Evolutionary conservation across 1,140 invertebrate species (phyloP).

Genomic region (Chionoecetes opilio): DNA sequence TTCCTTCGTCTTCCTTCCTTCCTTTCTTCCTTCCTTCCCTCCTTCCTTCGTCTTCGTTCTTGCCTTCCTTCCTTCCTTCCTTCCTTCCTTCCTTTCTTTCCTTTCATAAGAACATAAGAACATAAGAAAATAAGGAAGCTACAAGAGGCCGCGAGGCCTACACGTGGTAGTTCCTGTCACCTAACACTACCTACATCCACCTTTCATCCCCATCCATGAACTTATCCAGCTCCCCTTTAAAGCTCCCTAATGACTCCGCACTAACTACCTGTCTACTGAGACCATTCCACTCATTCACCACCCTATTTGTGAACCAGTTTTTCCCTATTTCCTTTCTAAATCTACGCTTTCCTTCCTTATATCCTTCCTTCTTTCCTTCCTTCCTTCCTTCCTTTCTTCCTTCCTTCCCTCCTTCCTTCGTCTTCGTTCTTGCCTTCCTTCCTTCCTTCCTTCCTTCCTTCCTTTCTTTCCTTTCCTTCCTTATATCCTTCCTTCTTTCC

Average conservation of each 20-base stretch:
- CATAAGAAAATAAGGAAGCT: too few species aligned
- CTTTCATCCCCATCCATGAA: too few species aligned
- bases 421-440: not conserved
- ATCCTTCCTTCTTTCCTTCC: constrained; percentile 45
- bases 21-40: not conserved
- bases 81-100: not conserved
- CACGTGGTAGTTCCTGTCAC: too few species aligned
- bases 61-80: too few species aligned
- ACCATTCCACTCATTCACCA: too few species aligned
- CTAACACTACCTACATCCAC: too few species aligned
- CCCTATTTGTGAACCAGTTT: too few species aligned
- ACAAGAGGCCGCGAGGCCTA: too few species aligned
- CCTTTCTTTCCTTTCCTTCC: not conserved
- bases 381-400: not conserved
- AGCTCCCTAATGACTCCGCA: too few species aligned
- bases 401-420: not conserved
- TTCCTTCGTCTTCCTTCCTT: not conserved
- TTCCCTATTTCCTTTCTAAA: constrained; percentile 36
- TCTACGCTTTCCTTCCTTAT: constrained; percentile 42
- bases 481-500: constrained; percentile 40
- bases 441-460: not conserved
- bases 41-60: not conserved
- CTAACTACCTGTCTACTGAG: too few species aligned
- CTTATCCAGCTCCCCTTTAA: too few species aligned
- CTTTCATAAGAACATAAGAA: too few species aligned